Conservation (phyloP, 92 coral and sea anemone genomes). For the Porites divaricata region DNA sequence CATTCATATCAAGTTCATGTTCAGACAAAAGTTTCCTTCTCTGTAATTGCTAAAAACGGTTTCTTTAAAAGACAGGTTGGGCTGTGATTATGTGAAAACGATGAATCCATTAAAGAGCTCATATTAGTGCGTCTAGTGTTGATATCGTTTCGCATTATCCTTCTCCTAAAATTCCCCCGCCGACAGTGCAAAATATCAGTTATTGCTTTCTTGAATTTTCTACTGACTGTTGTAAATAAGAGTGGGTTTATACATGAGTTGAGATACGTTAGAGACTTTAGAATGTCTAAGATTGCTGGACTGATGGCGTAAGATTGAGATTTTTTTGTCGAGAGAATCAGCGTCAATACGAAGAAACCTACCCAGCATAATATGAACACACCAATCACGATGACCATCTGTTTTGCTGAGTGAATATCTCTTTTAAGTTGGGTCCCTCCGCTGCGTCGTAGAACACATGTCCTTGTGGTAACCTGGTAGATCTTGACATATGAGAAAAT, state of each 20-base stretch:
- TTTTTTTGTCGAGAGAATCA: conserved; percentile 62
- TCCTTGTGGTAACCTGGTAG: conserved; percentile 80
- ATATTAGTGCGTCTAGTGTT: not conserved
- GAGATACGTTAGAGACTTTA: conserved; percentile 91
- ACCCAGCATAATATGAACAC: conserved; percentile 92
- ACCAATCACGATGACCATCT: conserved; percentile 91
- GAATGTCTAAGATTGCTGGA: conserved; percentile 65
- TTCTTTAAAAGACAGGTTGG: not conserved
- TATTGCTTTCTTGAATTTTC: conserved; percentile 88
- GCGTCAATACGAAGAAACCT: conserved; percentile 85
- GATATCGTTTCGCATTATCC: not conserved
- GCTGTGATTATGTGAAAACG: conserved; percentile 4
- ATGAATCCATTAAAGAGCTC: conserved; percentile 18
- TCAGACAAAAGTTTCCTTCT: conserved; percentile 26
- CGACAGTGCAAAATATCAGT: conserved; percentile 77
- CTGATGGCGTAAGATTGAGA: conserved; percentile 27
- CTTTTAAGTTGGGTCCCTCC: conserved; percentile 81
- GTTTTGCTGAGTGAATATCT: conserved; percentile 91
- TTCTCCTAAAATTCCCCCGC: conserved; percentile 51
- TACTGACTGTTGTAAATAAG: conserved; percentile 86
- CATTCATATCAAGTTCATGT: not conserved
- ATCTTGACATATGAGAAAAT: conserved; percentile 86
- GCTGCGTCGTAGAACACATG: conserved; percentile 63
- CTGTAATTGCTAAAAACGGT: not conserved
- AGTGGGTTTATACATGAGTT: conserved; percentile 94